These are phyloP conservation scores for Acanthaster planci DNA, from an alignment of 35 echinoderm and acorn worm genomes.

Conservation along the genomic window DNA sequence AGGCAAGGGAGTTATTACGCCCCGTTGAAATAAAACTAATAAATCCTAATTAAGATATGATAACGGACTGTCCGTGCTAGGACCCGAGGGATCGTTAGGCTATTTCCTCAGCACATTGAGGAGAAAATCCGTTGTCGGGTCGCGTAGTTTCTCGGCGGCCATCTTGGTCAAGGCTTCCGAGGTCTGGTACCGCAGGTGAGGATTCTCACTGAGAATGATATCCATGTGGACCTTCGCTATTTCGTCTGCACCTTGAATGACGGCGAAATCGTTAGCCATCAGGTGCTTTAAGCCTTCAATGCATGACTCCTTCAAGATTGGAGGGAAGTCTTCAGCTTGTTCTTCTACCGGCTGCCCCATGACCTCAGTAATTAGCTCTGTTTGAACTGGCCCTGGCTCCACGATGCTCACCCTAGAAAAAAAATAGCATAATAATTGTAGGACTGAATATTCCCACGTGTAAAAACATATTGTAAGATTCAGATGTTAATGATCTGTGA, in stretches of 20 bases:
- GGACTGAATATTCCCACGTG: no score
- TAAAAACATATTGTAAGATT: no score
- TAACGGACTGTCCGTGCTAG: no score
- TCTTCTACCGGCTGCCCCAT: neutral
- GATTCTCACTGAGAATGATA: conserved; percentile 22
- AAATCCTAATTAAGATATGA: no score
- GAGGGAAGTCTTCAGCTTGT: neutral
- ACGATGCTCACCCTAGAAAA: conserved; percentile 20
- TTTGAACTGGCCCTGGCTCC: conserved; percentile 36
- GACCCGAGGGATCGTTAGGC: no score
- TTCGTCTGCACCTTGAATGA: neutral
- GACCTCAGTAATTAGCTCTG: neutral
- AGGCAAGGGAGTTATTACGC: no score
- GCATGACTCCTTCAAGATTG: neutral
- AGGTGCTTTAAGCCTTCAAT: neutral
- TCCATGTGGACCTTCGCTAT: neutral
- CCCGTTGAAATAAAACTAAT: no score
- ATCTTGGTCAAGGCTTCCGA: neutral
- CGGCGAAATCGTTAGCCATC: neutral
- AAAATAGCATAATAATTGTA: neutral
- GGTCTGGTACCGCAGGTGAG: conserved; percentile 45
- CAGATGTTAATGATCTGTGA: no score
- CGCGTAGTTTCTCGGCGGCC: neutral
- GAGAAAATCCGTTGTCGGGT: conserved; percentile 16
- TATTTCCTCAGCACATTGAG: neutral